phyloP scores from a whole-genome alignment of 2,888 invertebrate genomes.

The Plebejus argus region DNA sequence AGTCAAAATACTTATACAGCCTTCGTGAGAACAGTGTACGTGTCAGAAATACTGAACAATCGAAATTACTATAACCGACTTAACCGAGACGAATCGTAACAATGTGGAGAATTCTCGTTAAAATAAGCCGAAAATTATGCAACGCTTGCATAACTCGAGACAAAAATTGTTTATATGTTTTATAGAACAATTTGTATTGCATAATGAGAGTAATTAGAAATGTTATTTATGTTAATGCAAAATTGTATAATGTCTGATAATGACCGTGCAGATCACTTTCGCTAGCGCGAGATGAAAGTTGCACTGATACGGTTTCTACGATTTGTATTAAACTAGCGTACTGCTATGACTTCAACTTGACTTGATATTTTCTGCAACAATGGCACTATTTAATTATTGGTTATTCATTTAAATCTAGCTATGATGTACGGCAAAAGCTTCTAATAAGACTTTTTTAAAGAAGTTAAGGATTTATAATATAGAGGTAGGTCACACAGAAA shows the following conservation, averaged over 20 bases:
- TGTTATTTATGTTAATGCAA: not conserved
- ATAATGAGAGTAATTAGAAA: not conserved
- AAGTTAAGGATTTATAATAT: too few species aligned
- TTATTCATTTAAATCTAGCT: too few species aligned
- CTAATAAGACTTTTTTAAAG: too few species aligned
- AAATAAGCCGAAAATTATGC: not conserved
- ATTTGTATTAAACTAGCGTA: not conserved
- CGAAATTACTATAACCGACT: constrained; percentile 46
- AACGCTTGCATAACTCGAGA: not conserved
- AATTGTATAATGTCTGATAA: constrained; percentile 5
- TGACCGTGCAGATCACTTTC: constrained; percentile 3
- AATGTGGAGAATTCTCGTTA: constrained; percentile 37
- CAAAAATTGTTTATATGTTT: not conserved
- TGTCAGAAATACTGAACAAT: constrained; percentile 69
- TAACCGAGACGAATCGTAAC: constrained; percentile 45
- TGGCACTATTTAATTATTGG: too few species aligned
- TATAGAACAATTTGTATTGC: not conserved
- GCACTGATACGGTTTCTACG: not conserved
- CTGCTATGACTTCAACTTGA: not conserved
- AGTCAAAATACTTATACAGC: constrained; percentile 53
- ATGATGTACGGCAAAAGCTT: too few species aligned
- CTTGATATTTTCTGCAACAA: not conserved
- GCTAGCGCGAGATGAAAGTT: not conserved
- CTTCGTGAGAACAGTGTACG: constrained; percentile 72
- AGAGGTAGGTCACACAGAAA: too few species aligned